Evolutionary conservation across 2,113 vertebrate genomes (phyloP), one percentile per base, ranked within the genome.

Genomic region (Osmerus mordax): DNA sequence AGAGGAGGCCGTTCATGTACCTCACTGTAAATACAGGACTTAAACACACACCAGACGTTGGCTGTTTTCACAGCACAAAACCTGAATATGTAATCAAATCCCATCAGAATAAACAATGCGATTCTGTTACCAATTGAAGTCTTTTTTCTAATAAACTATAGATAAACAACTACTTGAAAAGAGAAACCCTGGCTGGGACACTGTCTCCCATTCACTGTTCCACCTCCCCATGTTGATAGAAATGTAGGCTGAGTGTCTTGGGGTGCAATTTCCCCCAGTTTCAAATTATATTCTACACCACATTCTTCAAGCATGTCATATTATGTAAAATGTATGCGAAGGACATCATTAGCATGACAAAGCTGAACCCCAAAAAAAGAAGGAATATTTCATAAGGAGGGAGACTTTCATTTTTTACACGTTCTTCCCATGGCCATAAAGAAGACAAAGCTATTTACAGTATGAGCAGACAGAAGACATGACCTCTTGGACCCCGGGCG

Each of bases 401-500:
- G n/a, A 59, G 21, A 23, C 58, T 12, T 60, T 12, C 19, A 21
- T 47, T 47, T 47, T 47, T 47, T 47, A 47, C 41, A 47, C 9
- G 1, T 52, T 19, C 25, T 63, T 12, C 73, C 32, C 41, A 71
- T 11, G 61, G 73, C 67, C 69, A 32, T 85, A 79, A 90, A 71
- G 19, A 79, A 84, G 81, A 84, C 86, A 86, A 87, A 84, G 81
- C 81, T 81, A 2, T 47, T 47, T 47, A 9, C 9, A 47, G 41
- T 9, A 71, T 11, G 64, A 72, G 63, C 70, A 41, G 81, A 78
- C 89, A 64, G n/a, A 29, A 64, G 62, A 36, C 62, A 41, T 51
- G 21, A 51, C 60, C 47, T 69, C 88, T 89, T 88, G 86, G 90
- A 89, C 90, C 87, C 90, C 88, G 79, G 79, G 84, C 85, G 77